Percentiles rank a stretch among this genome's conserved stretches.
Conservation (phyloP, 1,140 invertebrate species). For the Pristionchus pacificus region DNA sequence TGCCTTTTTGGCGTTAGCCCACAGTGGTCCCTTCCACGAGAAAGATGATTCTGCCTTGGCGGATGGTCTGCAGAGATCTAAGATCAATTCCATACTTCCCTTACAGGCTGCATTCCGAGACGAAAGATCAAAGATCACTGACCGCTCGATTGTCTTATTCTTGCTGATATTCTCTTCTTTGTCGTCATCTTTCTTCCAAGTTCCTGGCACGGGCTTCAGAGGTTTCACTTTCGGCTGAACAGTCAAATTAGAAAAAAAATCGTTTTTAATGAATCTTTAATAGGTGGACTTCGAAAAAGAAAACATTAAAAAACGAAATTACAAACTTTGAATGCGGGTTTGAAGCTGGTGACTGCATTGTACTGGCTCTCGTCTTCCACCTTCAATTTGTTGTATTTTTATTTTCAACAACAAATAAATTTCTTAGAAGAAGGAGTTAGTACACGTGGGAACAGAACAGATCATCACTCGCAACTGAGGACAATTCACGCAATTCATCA, state of each 20-base stretch:
- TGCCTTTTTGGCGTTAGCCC: neutral
- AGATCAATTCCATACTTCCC: no score
- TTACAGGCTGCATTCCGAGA: no score
- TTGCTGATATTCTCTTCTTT: constrained; percentile 31
- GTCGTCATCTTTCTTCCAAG: constrained; percentile 24
- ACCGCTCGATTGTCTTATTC: constrained; percentile 33
- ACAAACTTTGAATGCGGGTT: constrained; percentile 6
- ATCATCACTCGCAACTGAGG: neutral
- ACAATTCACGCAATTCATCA: neutral
- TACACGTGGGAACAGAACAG: no score
- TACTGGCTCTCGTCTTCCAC: constrained; percentile 35
- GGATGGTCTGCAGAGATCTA: neutral
- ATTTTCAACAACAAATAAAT: neutral
- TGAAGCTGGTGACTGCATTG: constrained; percentile 34
- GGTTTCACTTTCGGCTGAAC: constrained; percentile 20
- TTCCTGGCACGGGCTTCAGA: constrained; percentile 31
- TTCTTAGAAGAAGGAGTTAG: no score
- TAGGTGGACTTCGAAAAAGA: neutral
- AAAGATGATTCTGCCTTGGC: neutral
- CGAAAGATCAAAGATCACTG: constrained; percentile 8
- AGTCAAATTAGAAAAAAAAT: neutral
- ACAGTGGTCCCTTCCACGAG: neutral
- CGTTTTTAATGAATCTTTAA: neutral
- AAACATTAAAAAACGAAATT: constrained; percentile 27
- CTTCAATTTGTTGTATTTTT: neutral